Conservation (phyloP, 2,888 invertebrate genomes). For the Leptinotarsa juncta region DNA sequence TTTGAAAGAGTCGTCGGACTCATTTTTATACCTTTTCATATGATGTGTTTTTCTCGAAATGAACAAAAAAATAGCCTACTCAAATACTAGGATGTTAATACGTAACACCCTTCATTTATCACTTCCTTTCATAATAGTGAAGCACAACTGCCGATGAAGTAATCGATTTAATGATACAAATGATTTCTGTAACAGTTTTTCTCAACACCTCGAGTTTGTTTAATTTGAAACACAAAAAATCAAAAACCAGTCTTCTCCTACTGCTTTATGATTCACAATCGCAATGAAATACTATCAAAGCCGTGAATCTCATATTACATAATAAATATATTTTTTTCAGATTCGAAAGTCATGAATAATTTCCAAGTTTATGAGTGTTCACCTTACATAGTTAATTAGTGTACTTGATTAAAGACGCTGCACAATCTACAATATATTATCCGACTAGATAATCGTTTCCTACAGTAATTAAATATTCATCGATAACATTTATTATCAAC, state of each 20-base stretch:
- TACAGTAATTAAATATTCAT: slow-evolving; percentile 15
- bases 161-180: too few species aligned
- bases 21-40: too few species aligned
- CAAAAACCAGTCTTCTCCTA: neutral
- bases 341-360: slow-evolving; percentile 1
- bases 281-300: neutral
- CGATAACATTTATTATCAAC: slow-evolving; percentile 1
- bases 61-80: too few species aligned
- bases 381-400: slow-evolving; percentile 20
- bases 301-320: neutral
- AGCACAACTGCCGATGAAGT: too few species aligned
- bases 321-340: neutral
- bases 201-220: too few species aligned
- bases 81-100: too few species aligned
- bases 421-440: neutral
- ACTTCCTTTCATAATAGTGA: too few species aligned
- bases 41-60: too few species aligned
- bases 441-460: slow-evolving; percentile 9
- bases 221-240: too few species aligned
- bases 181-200: too few species aligned
- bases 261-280: neutral
- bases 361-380: slow-evolving; percentile 7
- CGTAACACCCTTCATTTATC: too few species aligned
- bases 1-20: too few species aligned
- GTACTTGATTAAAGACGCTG: slow-evolving; percentile 5